Base-by-base conservation (phyloP, 2,888 invertebrate genomes). In the Calliscelio sp. region DNA sequence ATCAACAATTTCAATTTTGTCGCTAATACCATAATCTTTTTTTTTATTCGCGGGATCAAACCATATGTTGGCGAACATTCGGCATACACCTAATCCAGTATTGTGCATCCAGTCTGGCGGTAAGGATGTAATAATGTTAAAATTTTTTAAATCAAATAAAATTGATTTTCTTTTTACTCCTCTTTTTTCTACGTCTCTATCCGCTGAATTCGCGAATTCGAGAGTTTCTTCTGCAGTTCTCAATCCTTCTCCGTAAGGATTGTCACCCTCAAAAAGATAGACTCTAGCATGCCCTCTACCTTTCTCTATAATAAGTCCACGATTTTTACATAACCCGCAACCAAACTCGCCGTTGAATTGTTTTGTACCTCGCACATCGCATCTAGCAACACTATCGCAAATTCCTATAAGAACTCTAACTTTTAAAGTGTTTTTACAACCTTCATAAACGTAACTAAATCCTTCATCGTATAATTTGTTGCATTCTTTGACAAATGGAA, bases 311-410 rank as follows among this genome's bases (percentile, higher is more conserved):
- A 11, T 14, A 46, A 55, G 38, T 5, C 86, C 85, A 10, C 61
- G 61, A 80, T 86, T 75, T 3, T 78, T 28, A 32, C 86, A 86
- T 14, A 71, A 49, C 32, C 71, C 59, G 16, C 71, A 71, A 0
- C 71, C 59, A 59, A 46, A 71, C 16, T 59, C 51, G 0, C 84
- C 85, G 49, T 82, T 82, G 25, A 81, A 85, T 38, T 75, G 79
- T 8, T 14, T 44, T 1, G 77, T 57, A 32, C 41, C 46, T 49
- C 63, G 6, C 8, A 86, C 32, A 10, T 53, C 28, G 8, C 84
- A 81, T 59, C 85, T 44, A 10, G 79, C 86, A 16, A 84, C 59
- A 1, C 79, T 71, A 51, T 86, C 84, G 44, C 79, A 71, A 16
- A 86, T 53, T 5, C 75, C 74, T 1, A 75, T 18, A 18, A 85